phyloP scores from a whole-genome alignment of 1,140 invertebrate species.

The Drosophila burlai region DNA sequence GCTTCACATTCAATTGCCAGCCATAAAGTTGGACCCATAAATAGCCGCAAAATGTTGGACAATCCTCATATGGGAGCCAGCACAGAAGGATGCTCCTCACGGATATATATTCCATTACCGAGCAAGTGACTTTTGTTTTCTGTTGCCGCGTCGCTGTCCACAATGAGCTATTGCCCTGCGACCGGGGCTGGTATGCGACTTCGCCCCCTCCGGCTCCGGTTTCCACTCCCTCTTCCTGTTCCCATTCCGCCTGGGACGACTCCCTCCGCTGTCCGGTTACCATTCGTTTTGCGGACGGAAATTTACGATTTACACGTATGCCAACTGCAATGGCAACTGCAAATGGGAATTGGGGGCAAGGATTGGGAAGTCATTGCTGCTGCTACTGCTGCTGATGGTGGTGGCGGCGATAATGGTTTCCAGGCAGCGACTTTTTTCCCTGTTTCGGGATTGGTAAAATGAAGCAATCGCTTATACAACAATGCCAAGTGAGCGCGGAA shows the following conservation, averaged over 20 bases:
- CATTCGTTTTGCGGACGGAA: slow-evolving; percentile 73
- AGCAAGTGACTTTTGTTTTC: slow-evolving; percentile 53
- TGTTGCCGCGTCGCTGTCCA: slow-evolving; percentile 34
- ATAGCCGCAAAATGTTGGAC: slow-evolving; percentile 54
- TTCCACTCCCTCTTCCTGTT: background rate
- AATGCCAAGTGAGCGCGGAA: slow-evolving; percentile 34
- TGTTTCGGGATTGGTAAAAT: slow-evolving; percentile 34
- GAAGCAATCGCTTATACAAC: slow-evolving; percentile 18
- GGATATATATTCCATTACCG: slow-evolving; percentile 55
- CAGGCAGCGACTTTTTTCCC: slow-evolving; percentile 27
- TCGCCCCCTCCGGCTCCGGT: background rate
- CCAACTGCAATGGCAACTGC: slow-evolving; percentile 65
- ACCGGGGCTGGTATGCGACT: background rate
- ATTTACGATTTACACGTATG: slow-evolving; percentile 82
- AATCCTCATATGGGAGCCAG: slow-evolving; percentile 17
- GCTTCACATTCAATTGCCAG: slow-evolving; percentile 40
- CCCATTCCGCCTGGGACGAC: slow-evolving; percentile 15
- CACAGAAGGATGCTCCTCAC: slow-evolving; percentile 33
- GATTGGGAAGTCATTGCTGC: slow-evolving; percentile 1
- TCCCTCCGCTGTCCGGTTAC: slow-evolving; percentile 38
- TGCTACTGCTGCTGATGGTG: background rate
- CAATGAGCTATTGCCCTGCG: slow-evolving; percentile 48
- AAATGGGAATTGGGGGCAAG: slow-evolving; percentile 41
- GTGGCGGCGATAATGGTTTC: slow-evolving; percentile 59
- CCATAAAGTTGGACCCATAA: slow-evolving; percentile 47